phyloP scores from a whole-genome alignment of 1,140 invertebrate genomes.

The Drosophila nikananu region DNA sequence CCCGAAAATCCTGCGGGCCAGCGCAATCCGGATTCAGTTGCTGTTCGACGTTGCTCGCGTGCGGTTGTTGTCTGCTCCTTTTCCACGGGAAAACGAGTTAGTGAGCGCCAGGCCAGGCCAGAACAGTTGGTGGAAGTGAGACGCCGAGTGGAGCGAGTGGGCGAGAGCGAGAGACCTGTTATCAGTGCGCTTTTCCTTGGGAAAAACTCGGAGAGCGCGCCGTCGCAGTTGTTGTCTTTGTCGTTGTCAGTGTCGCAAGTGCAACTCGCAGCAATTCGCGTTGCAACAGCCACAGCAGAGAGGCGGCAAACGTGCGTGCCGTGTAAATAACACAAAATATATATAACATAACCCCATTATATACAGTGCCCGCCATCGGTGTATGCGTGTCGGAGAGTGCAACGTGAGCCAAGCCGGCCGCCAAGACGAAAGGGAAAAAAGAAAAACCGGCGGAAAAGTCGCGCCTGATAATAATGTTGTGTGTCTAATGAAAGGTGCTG shows the following conservation, averaged over 20 bases:
- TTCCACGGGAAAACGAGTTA: conserved; percentile 34
- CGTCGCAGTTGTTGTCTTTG: conserved; percentile 54
- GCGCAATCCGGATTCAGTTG: conserved; percentile 81
- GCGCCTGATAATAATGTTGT: conserved; percentile 73
- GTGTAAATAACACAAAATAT: conserved; percentile 61
- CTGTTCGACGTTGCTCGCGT: conserved; percentile 82
- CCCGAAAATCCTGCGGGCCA: conserved; percentile 54
- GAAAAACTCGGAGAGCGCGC: conserved; percentile 48
- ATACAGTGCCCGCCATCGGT: conserved; percentile 44
- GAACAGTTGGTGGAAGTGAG: conserved; percentile 28
- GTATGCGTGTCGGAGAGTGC: conserved; percentile 30
- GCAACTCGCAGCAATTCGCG: conserved; percentile 39
- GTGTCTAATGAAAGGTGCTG: conserved; percentile 71
- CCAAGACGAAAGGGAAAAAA: conserved; percentile 33
- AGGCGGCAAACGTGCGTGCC: conserved; percentile 73
- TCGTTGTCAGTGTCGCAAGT: conserved; percentile 51
- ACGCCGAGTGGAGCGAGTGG: conserved; percentile 31
- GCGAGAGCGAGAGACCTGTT: conserved; percentile 24
- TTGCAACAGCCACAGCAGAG: conserved; percentile 69
- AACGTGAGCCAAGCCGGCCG: conserved; percentile 44
- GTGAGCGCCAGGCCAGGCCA: conserved; percentile 29
- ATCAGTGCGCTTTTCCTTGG: conserved; percentile 32
- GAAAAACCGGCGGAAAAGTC: conserved; percentile 43
- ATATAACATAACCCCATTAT: conserved; percentile 17
- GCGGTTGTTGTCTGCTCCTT: conserved; percentile 75